Evolutionary conservation across 2,888 invertebrate genomes (phyloP), one percentile per base, ranked within the genome.

Genomic region (Xestia rhomboidea): DNA sequence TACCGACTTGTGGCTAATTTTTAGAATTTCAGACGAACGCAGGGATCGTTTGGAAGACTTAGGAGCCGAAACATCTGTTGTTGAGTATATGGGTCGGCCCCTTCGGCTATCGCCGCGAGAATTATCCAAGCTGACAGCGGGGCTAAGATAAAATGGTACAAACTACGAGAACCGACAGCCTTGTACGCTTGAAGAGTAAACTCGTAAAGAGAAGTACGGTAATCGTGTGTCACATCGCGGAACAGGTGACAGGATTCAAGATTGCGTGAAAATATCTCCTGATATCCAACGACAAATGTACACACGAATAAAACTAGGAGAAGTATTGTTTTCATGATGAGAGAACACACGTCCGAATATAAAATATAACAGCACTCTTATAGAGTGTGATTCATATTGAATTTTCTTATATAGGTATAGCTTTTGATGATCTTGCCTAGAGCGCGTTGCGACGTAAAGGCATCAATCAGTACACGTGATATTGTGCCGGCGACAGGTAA

Each of bases 251-350:
- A 81, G 11, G 70, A 57, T 21, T 54, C 64, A n/a, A 60, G 54
- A 49, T 44, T 57, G 64, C 34, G 75, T 51, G 80, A 74, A 80
- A 60, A 82, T 64, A 84, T 80, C 3, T 74, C 63, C 68, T 84
- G 80, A 57, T 67, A 51, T 67, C 70, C 80, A 38, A 70, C 11
- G 5, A 70, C 64, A 1, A 64, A 30, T 34, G 57, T 38, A 18
- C 3, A 69, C 62, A 34, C 30, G 15, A 79, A 79, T 49, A 74
- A 27, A 44, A 79, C 0, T 27, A 60, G 8, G 18, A 44, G 6
- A n/a, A 67, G 60, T 6, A 69, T 38, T 21, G 27, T 15, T 67
- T 83, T 83, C 68, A 73, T 73, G 34, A 27, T 69, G 15, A n/a
- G 8, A 46, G 27, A 7, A 66, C 51, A 66, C 51, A 69, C 72